Evolutionary conservation across 2,888 invertebrate species (phyloP), one percentile per base, ranked within the genome.

Genomic region (Drosophila pegasa): DNA sequence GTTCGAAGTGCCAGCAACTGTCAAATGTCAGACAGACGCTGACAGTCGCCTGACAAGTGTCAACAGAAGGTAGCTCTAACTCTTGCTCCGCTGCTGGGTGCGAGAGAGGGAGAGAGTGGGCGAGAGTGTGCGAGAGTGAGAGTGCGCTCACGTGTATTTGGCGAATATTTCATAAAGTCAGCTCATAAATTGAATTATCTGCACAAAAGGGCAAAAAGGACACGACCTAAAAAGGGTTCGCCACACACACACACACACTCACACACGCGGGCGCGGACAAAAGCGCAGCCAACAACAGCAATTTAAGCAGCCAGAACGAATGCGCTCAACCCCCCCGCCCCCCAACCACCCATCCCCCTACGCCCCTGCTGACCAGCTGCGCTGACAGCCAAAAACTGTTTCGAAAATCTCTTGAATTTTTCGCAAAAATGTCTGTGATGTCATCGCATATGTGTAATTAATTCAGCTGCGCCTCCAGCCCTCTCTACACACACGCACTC

Each of bases 31-130:
- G 74, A 79, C 77, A 74, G 74, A 67, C 75, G 76, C 66, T 79
- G 83, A 84, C 81, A 82, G 81, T 69, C 75, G 75, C 71, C 86
- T 85, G 85, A 86, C 85, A 87, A 87, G 85, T 87, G 87, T 85
- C 85, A 82, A 82, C 85, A 85, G 59, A 64, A 64, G 75, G 55
- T 77, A 77, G 63, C 61, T 61, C 45, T 18, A 10, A 18, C 16
- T 18, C 16, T 10, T 57, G 9, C 7, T 29, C 8, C 8, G n/a
- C n/a, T n/a, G n/a, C n/a, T 38, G 14, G 12, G 16, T 47, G 29
- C 10, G 45, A 12, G 12, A 0, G 31, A 16, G 40, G 40, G 29
- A 1, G 27, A 0, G 18, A n/a, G 25, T 29, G 25, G 47, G 27
- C 35, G 60, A 35, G 31, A 27, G 64, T 35, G 57, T 51, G 37